phyloP scores from a whole-genome alignment of 2,888 invertebrate species.

The Agonopterix subpropinquella region DNA sequence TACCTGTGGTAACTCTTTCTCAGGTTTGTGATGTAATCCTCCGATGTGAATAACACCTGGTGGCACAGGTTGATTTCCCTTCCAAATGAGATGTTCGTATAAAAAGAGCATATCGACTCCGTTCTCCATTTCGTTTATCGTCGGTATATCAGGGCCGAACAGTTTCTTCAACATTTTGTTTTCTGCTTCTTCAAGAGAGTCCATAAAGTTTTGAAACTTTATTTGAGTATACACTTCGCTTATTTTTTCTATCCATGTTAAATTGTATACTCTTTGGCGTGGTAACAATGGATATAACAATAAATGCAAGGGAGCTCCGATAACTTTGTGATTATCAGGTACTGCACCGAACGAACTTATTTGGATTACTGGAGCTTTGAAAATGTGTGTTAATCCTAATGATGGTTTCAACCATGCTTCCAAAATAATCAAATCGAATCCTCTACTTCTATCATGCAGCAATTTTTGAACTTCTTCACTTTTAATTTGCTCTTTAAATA shows the following conservation, averaged over 20 bases:
- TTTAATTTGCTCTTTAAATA: too few species aligned
- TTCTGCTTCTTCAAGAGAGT: conserved; percentile 4
- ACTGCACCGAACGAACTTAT: too few species aligned
- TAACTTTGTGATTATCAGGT: too few species aligned
- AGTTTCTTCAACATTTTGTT: conserved; percentile 16
- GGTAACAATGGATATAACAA: conserved; percentile 23
- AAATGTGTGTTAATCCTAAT: too few species aligned
- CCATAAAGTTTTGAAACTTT: neutral
- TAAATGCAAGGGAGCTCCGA: conserved; percentile 19
- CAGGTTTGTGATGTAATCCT: conserved; percentile 43
- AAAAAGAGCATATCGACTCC: conserved; percentile 41
- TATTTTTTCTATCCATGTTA: conserved; percentile 19
- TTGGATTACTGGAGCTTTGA: too few species aligned
- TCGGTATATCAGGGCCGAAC: conserved; percentile 19
- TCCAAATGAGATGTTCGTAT: conserved; percentile 46
- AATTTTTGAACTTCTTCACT: too few species aligned
- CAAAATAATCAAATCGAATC: too few species aligned
- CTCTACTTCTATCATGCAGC: too few species aligned
- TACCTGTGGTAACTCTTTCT: conserved; percentile 41
- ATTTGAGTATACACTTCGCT: conserved; percentile 8
- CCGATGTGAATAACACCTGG: conserved; percentile 50
- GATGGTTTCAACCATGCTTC: too few species aligned
- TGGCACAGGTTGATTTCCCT: conserved; percentile 41
- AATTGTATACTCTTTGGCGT: conserved; percentile 18
- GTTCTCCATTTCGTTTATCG: conserved; percentile 20